phyloP scores from a whole-genome alignment of 1,140 invertebrate genomes.

The Triops cancriformis region DNA sequence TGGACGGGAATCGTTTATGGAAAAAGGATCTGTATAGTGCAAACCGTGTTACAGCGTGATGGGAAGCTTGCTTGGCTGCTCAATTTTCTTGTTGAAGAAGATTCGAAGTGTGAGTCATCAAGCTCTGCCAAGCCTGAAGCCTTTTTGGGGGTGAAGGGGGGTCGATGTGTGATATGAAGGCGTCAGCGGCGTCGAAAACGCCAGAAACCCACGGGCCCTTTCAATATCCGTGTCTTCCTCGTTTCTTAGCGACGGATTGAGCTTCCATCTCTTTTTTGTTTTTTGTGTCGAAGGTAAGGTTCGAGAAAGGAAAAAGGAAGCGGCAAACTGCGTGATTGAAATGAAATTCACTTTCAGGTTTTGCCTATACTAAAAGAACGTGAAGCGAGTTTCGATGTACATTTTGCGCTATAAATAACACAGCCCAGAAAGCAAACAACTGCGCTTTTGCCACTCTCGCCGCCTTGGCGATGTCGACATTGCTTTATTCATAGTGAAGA shows the following conservation, averaged over 20 bases:
- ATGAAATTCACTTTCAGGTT: neutral
- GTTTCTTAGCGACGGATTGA: conserved; percentile 4
- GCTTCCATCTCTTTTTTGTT: neutral
- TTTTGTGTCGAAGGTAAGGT: neutral
- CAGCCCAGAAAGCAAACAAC: neutral
- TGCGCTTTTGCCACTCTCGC: neutral
- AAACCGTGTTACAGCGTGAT: conserved; percentile 9
- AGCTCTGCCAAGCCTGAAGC: neutral
- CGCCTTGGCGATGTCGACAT: neutral
- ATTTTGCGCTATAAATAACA: neutral
- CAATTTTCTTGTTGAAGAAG: conserved; percentile 7
- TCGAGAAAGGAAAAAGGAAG: neutral
- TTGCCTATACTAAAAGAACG: neutral
- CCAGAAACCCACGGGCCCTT: neutral
- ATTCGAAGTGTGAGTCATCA: conserved; percentile 9
- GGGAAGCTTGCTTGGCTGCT: conserved; percentile 8
- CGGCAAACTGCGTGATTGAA: neutral
- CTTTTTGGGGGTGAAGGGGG: neutral
- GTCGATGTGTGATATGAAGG: conserved; percentile 1
- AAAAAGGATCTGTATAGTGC: neutral
- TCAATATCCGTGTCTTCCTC: conserved; percentile 5
- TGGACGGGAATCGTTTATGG: neutral
- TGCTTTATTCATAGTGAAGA: neutral
- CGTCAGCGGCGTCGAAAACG: neutral
- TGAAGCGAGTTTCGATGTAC: neutral